These are phyloP conservation scores for Silvanus unidentatus DNA, from an alignment of 2,888 invertebrate species.

Conservation along the genomic window DNA sequence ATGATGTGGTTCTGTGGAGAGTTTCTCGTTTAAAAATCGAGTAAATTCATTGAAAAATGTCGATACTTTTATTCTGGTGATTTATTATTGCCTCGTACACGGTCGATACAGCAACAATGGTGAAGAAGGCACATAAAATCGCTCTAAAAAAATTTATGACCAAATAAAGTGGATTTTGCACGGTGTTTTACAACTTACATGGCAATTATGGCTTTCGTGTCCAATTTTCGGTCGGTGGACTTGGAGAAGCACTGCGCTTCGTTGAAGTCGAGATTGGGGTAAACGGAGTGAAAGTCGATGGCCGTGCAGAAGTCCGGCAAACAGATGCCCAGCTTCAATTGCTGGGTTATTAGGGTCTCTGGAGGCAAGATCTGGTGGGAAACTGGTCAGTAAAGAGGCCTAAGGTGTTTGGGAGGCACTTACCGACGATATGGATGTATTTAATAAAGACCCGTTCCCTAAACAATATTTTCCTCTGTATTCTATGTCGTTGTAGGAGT, in stretches of 20 bases:
- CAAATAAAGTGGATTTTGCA: background rate
- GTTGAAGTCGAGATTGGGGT: background rate
- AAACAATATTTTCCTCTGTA: constrained; percentile 13
- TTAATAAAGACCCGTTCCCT: background rate
- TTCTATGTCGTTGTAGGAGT: background rate
- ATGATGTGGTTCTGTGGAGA: background rate
- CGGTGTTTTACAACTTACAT: background rate
- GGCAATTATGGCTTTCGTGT: background rate
- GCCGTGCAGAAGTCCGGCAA: background rate
- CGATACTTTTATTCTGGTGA: constrained; percentile 1
- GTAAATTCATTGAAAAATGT: too few relatives aligned
- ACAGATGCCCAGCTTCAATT: background rate
- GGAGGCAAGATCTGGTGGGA: too few relatives aligned
- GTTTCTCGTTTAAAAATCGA: too few relatives aligned
- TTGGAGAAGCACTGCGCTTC: constrained; percentile 1
- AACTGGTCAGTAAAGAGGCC: too few relatives aligned
- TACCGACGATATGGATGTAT: too few relatives aligned
- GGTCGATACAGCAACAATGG: background rate
- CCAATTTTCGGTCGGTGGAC: background rate
- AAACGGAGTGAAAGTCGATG: background rate
- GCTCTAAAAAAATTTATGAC: background rate
- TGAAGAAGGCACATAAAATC: background rate
- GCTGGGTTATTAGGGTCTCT: too few relatives aligned
- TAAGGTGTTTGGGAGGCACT: too few relatives aligned
- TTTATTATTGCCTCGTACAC: background rate